phyloP scores from a whole-genome alignment of 2,113 vertebrate genomes.

The Himantopus leucocephalus region DNA sequence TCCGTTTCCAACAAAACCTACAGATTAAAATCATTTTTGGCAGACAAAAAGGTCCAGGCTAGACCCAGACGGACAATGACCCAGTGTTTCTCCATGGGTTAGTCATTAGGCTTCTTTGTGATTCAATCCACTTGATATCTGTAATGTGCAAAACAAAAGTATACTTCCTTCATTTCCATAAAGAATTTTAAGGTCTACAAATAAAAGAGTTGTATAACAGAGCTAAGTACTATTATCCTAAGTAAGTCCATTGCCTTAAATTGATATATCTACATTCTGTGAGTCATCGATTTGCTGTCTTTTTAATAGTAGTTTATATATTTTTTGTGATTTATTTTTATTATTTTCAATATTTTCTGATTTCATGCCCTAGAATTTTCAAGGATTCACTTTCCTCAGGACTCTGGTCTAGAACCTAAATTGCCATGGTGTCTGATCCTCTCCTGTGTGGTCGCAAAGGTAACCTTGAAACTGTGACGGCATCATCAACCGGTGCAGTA shows the following conservation, averaged over 20 bases:
- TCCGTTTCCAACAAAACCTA: neutral
- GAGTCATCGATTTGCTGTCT: neutral
- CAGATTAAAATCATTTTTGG: slow-evolving; percentile 4
- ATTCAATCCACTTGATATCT: neutral
- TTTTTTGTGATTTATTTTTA: neutral
- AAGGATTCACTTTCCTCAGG: neutral
- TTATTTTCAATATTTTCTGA: neutral
- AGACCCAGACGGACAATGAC: neutral
- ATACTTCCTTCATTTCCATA: neutral
- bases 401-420: neutral
- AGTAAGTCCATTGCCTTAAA: neutral
- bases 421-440: neutral
- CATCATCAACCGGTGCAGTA: neutral
- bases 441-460: neutral
- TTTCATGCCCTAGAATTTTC: neutral
- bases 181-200: neutral
- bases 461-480: neutral
- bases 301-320: neutral
- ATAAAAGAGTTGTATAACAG: neutral
- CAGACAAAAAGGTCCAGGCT: neutral
- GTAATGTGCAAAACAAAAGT: neutral
- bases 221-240: neutral
- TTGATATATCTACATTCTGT: neutral
- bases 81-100: neutral
- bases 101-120: neutral